Evolutionary conservation across 1,140 invertebrate species (phyloP), one percentile per base, ranked within the genome.

Genomic region (Mycetomoellerius zeteki): DNA sequence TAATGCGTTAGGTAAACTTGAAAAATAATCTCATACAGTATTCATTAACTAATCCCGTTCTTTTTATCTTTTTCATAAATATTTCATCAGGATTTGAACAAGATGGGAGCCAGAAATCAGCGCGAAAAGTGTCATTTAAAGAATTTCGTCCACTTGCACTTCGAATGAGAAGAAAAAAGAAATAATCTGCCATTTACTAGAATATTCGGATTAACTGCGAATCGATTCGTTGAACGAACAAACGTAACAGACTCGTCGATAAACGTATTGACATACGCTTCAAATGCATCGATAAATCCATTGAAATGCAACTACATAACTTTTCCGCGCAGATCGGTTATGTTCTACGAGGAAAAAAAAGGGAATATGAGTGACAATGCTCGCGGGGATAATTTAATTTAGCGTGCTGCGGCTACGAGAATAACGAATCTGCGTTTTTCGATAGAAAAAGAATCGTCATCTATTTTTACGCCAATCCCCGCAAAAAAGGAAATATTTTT

Each of bases 311-410:
- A 37, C 62, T 37, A 47, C 33, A 30, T 71, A 80, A 80, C 77
- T 80, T 78, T 78, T 64, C 50, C 30, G 47, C 16, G 37, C 24
- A 10, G 21, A 3, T 43, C 52, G 21, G 21, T n/a, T 37, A 21
- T 24, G 6, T n/a, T n/a, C 14, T 8, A 37, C 33, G 16, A n/a
- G 3, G 3, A 21, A 69, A 69, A 71, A 69, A 78, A 27, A 37
- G 10, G 12, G 7, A 81, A 81, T 69, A 80, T 54, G 77, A 71
- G 24, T 81, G 78, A 81, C 78, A 81, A 71, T 81, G 64, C 64
- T 71, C 62, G 27, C 47, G 50, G 47, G 33, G 50, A 81, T 81
- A 71, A 81, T 81, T 81, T 27, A 81, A 81, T 81, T 81, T 81
- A 81, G 50, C 58, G 12, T n/a, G 8, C 33, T 37, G 33, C 33